These are phyloP conservation scores for Gymnocypris eckloni DNA, from an alignment of 2,797 vertebrate genomes.

Conservation along the genomic window DNA sequence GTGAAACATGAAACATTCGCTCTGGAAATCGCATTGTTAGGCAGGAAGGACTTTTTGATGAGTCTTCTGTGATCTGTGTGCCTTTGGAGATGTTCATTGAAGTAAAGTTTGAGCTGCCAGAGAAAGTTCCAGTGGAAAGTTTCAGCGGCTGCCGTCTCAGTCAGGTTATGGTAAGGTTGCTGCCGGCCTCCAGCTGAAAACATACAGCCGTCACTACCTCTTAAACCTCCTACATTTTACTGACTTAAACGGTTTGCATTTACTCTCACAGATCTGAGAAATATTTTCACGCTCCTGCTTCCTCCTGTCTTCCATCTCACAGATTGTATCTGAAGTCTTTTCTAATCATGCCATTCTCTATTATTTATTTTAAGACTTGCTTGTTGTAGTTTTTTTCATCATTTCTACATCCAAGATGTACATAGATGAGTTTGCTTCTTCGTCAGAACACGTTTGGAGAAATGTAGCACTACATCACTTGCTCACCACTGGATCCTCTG, in stretches of 20 bases:
- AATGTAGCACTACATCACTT: not conserved
- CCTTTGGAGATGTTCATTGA: conserved; percentile 60
- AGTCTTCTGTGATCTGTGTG: conserved; percentile 65
- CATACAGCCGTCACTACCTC: conserved; percentile 29
- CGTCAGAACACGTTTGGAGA: not conserved
- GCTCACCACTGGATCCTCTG: not conserved
- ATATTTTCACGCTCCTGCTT: conserved; percentile 23
- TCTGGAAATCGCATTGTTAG: conserved; percentile 65
- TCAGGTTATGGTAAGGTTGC: conserved; percentile 55
- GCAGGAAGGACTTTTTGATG: conserved; percentile 58
- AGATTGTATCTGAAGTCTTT: not conserved
- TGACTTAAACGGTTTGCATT: not conserved
- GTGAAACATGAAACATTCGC: conserved; percentile 61
- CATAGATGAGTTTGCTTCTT: not conserved
- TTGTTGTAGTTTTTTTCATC: not conserved
- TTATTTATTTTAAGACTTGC: not conserved
- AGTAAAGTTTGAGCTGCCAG: conserved; percentile 62
- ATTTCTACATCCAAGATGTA: too few relatives aligned
- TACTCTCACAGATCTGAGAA: conserved; percentile 18
- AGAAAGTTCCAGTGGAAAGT: conserved; percentile 54
- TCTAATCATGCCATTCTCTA: not conserved
- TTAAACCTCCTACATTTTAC: conserved; percentile 17
- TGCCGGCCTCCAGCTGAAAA: conserved; percentile 33
- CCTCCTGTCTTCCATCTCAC: not conserved
- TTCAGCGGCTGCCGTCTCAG: conserved; percentile 59